Conservation (phyloP, 1,140 invertebrate genomes). For the Drosophila dunni region DNA sequence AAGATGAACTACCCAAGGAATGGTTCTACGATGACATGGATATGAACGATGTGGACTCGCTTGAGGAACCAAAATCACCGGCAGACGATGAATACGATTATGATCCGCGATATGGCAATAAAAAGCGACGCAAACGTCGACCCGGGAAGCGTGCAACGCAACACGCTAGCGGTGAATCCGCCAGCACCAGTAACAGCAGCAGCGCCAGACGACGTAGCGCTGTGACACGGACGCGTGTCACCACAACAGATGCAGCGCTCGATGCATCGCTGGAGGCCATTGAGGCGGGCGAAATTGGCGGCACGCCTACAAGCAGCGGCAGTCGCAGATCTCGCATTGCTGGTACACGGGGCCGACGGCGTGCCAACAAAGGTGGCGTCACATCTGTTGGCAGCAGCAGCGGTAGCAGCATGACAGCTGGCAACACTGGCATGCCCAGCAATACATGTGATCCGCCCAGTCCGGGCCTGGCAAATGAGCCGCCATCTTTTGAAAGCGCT, state of each 20-base stretch:
- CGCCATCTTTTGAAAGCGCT: constrained; percentile 82
- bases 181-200: constrained; percentile 31
- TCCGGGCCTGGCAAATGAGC: constrained; percentile 71
- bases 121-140: constrained; percentile 79
- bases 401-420: background rate
- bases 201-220: constrained; percentile 62
- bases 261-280: constrained; percentile 78
- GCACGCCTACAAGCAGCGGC: constrained; percentile 51
- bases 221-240: constrained; percentile 58
- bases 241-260: constrained; percentile 64
- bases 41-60: constrained; percentile 95
- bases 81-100: constrained; percentile 98
- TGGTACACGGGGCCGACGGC: constrained; percentile 74
- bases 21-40: constrained; percentile 96
- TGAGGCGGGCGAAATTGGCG: constrained; percentile 59
- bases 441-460: constrained; percentile 71
- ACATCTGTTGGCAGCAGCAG: constrained; percentile 10
- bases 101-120: constrained; percentile 88
- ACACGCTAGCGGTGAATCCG: constrained; percentile 37
- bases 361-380: constrained; percentile 43
- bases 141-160: constrained; percentile 63
- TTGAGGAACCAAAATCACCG: constrained; percentile 96
- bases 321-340: constrained; percentile 62
- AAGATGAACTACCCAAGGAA: constrained; percentile 86
- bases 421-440: constrained; percentile 34